Evolutionary conservation across 2,113 vertebrate genomes (phyloP), one percentile per base, ranked within the genome.

Genomic region (Rhizomys pruinosus): DNA sequence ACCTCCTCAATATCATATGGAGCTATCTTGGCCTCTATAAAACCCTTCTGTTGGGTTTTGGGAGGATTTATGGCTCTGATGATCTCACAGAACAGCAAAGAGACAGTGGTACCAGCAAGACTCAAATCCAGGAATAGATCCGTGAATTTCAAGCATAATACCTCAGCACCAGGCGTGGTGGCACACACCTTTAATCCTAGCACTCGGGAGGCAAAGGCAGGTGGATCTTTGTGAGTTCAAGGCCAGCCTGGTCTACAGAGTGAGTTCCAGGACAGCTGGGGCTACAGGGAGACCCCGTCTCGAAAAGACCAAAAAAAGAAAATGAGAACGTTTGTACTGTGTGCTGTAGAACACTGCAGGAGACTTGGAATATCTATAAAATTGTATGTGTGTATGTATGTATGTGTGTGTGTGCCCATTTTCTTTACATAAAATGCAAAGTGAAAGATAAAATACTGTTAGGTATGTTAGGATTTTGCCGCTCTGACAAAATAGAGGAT

Each of bases 391-490:
- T n/a, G n/a, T n/a, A n/a, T n/a, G n/a, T n/a, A n/a, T n/a, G n/a
- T n/a, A n/a, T 19, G 32, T 17, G 59, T 16, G 29, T 34, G 9
- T 1, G n/a, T 90, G 68, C 77, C 23, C 0, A 34, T 86, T 94
- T 95, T 86, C 68, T 78, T 87, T 84, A 78, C 72, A 78, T 72
- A 93, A 89, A 74, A 89, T 90, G 55, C 42, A 81, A 89, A 92
- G 81, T 71, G 22, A 80, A 86, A 95, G 92, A 73, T 57, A 73
- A 91, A 77, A 77, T 74, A 1, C 7, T 47, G 64, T 84, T 90
- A 61, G 27, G 39, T 44, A 17, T 61, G 64, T 29, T 71, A 71
- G 47, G 55, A 34, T 55, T 86, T 29, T 37, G 12, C 57, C 1
- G 3, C 23, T 59, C 37, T 42, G 57, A 73, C 55, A 42, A 32